Evolutionary conservation across 2,113 vertebrate species (phyloP), one percentile per base, ranked within the genome.

Genomic region (Brienomyrus longianalis): DNA sequence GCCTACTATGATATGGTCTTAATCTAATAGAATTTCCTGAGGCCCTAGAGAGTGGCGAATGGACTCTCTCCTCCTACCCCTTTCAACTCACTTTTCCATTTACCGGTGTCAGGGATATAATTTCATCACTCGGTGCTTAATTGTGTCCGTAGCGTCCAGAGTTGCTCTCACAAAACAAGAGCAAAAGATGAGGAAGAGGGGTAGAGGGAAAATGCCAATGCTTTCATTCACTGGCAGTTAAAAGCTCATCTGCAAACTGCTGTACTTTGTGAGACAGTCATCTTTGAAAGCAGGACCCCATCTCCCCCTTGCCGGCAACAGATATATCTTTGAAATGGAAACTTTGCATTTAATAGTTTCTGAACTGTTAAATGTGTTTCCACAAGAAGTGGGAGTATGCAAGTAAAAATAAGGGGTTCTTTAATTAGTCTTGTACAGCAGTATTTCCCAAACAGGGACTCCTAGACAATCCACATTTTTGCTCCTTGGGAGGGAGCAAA

Each of bases 181-280:
- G 83, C 88, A 17, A 90, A 45, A 88, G 89, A 84, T 91, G 90
- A 51, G 88, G 83, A 90, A 43, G 93, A 91, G 70, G 48, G 7
- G 94, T 92, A 89, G 50, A 54, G 74, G 91, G 92, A 92, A 91
- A 93, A 95, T 95, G 95, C 95, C 94, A 95, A 94, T 93, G 94
- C 95, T 96, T 95, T 95, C 94, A 94, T 94, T 93, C 93, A 94
- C 92, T 70, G 89, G 91, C 93, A 93, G 94, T 94, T 93, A 94
- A 95, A 95, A 94, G 93, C 86, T 95, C 93, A 91, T 91, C 92
- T 93, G 91, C 92, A 91, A 90, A 89, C 91, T 89, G 17, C 90
- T 88, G 91, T 92, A 90, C 48, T 74, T 91, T 89, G 52, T 23
- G 43, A 23, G 19, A 47, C 70, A 47, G 17, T 31, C 13, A 31